Percentiles rank a stretch among this genome's conserved stretches.
These are phyloP conservation scores for Chiloscyllium punctatum DNA, from an alignment of 2,797 vertebrate species.

Conservation along the genomic window DNA sequence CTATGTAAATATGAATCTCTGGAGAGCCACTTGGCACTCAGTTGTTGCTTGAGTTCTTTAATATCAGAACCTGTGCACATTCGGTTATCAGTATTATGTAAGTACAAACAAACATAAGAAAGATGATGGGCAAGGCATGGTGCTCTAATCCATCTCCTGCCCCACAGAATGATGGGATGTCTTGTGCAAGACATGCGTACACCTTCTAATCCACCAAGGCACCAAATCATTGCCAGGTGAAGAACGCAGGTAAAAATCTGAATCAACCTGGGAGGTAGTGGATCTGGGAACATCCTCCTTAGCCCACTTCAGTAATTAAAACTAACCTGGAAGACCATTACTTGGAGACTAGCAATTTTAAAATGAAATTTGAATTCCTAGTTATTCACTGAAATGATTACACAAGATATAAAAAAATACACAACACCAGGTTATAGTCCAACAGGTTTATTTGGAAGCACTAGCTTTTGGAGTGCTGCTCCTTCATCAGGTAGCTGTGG, in stretches of 20 bases:
- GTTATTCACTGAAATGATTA: not conserved
- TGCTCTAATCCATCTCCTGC: not conserved
- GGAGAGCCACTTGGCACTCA: not conserved
- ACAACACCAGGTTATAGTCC: too few relatives aligned
- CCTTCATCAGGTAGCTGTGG: too few relatives aligned
- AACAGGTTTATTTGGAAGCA: too few relatives aligned
- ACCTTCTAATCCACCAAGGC: not conserved
- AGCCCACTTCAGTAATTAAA: not conserved
- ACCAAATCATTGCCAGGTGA: not conserved
- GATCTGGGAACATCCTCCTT: not conserved
- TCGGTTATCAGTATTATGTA: not conserved
- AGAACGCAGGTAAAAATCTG: not conserved
- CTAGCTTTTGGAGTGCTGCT: too few relatives aligned
- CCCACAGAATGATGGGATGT: not conserved
- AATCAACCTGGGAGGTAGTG: not conserved
- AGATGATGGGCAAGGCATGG: not conserved
- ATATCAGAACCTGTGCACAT: not conserved
- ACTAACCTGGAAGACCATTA: not conserved
- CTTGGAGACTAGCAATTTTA: not conserved
- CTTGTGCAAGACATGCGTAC: not conserved
- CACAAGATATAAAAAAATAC: too few relatives aligned
- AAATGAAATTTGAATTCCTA: not conserved
- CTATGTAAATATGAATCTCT: slow-evolving; percentile 23
- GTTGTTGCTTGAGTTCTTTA: not conserved
- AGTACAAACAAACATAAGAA: not conserved